Evolutionary conservation across 2,113 vertebrate species (phyloP).

Genomic region (Stercorarius parasiticus): DNA sequence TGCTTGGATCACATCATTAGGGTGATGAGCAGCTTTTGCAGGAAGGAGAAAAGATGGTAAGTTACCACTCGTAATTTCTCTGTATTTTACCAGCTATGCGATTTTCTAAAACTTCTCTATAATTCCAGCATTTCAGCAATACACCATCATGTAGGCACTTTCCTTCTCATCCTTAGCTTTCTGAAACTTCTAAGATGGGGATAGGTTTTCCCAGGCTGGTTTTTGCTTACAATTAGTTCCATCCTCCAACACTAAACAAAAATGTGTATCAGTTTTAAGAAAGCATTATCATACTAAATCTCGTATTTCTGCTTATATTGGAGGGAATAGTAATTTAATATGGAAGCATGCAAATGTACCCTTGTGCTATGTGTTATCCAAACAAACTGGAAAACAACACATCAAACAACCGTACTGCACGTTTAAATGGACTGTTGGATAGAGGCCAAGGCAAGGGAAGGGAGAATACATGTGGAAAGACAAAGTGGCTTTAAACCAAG

Average conservation of each 20-base stretch:
- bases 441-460: not conserved
- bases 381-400: not conserved
- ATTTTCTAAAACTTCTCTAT: not conserved
- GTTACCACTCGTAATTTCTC: not conserved
- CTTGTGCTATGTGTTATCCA: not conserved
- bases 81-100: not conserved
- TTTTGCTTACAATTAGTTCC: not conserved
- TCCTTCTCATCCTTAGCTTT: not conserved
- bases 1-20: not conserved
- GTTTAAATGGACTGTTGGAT: not conserved
- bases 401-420: not conserved
- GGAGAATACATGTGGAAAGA: not conserved
- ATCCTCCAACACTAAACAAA: not conserved
- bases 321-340: not conserved
- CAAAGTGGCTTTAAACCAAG: not conserved
- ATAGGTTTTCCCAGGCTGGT: not conserved
- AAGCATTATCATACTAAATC: not conserved
- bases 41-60: not conserved
- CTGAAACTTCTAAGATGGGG: not conserved
- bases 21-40: not conserved
- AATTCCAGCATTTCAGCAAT: not conserved
- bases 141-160: rapidly evolving
- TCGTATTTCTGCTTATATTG: not conserved
- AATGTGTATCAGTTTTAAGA: not conserved
- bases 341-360: not conserved